Evolutionary conservation across 30 jellyfish, hydroid and myxozoan genomes (phyloP).

Genomic region (Pelagia noctiluca): DNA sequence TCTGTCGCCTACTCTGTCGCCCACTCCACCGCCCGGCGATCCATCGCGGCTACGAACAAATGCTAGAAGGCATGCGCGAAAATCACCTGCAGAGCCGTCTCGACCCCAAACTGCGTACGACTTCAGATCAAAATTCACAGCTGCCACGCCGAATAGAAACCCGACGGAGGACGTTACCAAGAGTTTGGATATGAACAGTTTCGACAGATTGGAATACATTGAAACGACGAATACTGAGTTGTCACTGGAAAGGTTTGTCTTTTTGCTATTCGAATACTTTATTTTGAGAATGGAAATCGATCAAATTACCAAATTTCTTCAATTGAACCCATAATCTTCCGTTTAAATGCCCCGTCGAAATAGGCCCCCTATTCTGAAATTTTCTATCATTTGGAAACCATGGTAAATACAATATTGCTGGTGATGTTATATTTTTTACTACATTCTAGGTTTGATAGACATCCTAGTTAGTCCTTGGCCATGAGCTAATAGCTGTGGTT

Average conservation of each 20-base stretch:
- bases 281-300: too few relatives aligned
- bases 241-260: slow-evolving; percentile 11
- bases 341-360: too few relatives aligned
- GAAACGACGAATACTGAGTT: neutral
- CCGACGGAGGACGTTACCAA: neutral
- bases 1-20: slow-evolving; percentile 55
- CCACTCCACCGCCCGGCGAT: slow-evolving; percentile 75
- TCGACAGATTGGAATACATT: neutral
- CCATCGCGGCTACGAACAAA: slow-evolving; percentile 50
- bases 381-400: too few relatives aligned
- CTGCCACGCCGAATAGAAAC: neutral
- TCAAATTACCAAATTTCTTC: too few relatives aligned
- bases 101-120: slow-evolving; percentile 73
- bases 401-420: too few relatives aligned
- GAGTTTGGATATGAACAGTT: slow-evolving; percentile 34
- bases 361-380: too few relatives aligned
- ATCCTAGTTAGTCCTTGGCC: too few relatives aligned
- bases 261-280: neutral
- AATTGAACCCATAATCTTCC: too few relatives aligned
- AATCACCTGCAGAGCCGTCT: slow-evolving; percentile 11
- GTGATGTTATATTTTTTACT: too few relatives aligned
- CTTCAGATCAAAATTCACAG: slow-evolving; percentile 28
- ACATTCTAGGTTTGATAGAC: too few relatives aligned
- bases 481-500: too few relatives aligned
- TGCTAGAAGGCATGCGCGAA: slow-evolving; percentile 21